A percentile compares a stretch with the other conserved stretches of the same genome.
These are phyloP conservation scores for Chrysotoxum bicinctum DNA, from an alignment of 2,888 invertebrate species.

Conservation along the genomic window DNA sequence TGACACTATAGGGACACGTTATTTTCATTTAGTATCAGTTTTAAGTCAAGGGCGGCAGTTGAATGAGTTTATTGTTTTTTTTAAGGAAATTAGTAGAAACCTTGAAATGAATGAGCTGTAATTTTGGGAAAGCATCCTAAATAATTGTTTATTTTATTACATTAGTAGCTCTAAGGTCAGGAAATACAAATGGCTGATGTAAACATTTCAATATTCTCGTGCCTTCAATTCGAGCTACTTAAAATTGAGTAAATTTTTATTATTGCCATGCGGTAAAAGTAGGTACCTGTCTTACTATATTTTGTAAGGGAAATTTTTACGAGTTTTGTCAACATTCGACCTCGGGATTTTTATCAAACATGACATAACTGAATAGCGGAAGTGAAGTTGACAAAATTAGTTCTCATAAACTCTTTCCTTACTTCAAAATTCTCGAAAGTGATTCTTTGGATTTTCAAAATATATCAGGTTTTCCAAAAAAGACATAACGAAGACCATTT, in stretches of 20 bases:
- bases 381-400: too few species aligned
- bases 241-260: neutral
- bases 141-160: neutral
- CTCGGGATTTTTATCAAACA: neutral
- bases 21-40: constrained; percentile 1
- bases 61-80: neutral
- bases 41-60: neutral
- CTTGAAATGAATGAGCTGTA: neutral
- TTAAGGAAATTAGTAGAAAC: neutral
- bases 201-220: neutral
- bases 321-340: neutral
- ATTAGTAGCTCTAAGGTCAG: constrained; percentile 23
- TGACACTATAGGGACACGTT: constrained; percentile 6
- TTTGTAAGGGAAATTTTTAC: neutral
- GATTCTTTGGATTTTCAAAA: too few species aligned
- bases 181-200: neutral
- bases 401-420: too few species aligned
- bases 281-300: neutral
- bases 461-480: too few species aligned
- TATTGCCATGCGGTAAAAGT: neutral
- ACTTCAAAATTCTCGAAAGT: too few species aligned
- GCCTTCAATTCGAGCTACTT: neutral
- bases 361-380: neutral
- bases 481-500: too few species aligned
- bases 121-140: neutral